Evolutionary conservation across 2,888 invertebrate species (phyloP).

Genomic region (Rapana venosa): DNA sequence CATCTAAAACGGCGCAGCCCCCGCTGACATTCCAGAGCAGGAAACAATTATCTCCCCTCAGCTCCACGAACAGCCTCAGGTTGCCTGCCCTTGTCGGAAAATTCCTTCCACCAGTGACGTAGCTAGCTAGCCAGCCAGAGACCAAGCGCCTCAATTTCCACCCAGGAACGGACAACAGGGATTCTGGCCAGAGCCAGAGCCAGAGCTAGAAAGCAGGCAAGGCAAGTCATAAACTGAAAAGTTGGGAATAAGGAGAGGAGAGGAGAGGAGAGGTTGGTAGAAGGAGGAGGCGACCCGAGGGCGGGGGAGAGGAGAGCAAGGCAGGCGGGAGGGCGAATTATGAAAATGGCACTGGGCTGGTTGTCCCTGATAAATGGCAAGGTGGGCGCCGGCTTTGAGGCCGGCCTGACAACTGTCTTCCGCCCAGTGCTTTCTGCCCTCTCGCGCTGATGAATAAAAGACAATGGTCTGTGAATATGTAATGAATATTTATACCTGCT

Average conservation of each 20-base stretch:
- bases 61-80: background rate
- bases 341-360: constrained; percentile 6
- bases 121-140: background rate
- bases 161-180: too few species aligned
- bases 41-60: background rate
- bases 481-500: constrained; percentile 35
- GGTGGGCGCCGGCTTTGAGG: constrained; percentile 33
- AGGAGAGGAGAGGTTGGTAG: background rate
- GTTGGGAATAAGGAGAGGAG: background rate
- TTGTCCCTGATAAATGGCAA: constrained; percentile 26
- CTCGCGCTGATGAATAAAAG: constrained; percentile 33
- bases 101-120: too few species aligned
- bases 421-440: background rate
- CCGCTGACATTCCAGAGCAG: constrained; percentile 10
- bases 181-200: background rate
- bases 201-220: background rate
- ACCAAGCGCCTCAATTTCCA: background rate
- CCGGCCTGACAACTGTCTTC: constrained; percentile 23
- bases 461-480: constrained; percentile 10
- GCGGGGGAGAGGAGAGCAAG: too few species aligned
- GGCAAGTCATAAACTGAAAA: background rate
- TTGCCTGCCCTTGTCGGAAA: too few species aligned
- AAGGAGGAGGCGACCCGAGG: background rate
- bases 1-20: background rate
- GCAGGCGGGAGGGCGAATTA: background rate